Base-by-base conservation (phyloP, 1,140 invertebrate species). In the Cephus cinctus region DNA sequence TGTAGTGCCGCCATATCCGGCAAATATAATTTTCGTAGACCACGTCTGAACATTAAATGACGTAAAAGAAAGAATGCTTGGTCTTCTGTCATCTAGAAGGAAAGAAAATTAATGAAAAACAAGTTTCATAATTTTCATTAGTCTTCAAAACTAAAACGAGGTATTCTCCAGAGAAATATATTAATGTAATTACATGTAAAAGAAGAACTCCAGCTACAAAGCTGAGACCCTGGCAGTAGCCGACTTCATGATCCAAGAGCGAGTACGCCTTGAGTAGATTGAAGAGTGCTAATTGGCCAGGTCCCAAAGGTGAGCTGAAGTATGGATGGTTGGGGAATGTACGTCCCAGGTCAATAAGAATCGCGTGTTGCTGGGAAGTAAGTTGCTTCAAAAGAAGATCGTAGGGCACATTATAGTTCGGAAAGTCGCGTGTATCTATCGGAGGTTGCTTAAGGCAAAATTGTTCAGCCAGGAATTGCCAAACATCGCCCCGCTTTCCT, bases 181-280 rank as follows among this genome's bases (percentile, higher is more conserved):
- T 9, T 32, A 38, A 30, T 21, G 30, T 8, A 81, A 86, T 87
- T 76, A 96, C 94, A 78, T 98, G 96, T 50, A 98, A 80, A 2
- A 98, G 78, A 2, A 98, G 76, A 3, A 98, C 85, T 6, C 94
- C 95, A 52, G 92, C 94, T 11, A 98, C 91, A 65, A 98, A 98
- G 63, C 92, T 94, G 3, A 98, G 80, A 0, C 96, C 96, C 73
- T 98, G 95, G 57, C 93, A 95, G 75, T 98, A 98, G 0, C 94
- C 94, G 4, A 98, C 89, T 71, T 97, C 92, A 9, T 88, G 86
- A 73, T 98, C 96, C 5, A 96, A 71, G 5, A 98, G 78, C 1
- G 94, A 97, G 69, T 98, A 98, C 0, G 96, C 95, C 75, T 98
- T 98, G 0, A 98, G 76, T 5, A 98, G 74, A 78, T 98, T 98